Evolutionary conservation across 2,888 invertebrate species (phyloP).

Genomic region (Hirtodrosophila confusa): DNA sequence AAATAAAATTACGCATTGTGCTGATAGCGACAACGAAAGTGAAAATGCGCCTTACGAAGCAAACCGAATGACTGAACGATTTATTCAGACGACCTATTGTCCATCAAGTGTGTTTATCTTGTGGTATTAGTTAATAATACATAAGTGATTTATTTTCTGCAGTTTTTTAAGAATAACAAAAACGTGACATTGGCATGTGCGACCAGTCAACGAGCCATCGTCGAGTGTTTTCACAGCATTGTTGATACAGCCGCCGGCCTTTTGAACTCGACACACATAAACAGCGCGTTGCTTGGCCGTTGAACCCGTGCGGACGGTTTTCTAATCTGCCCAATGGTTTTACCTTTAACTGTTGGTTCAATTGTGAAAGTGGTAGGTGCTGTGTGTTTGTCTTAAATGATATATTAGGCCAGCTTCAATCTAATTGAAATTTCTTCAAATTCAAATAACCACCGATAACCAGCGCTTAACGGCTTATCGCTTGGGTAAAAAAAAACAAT

Average conservation of each 20-base stretch:
- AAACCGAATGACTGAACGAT: not conserved
- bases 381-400: not conserved
- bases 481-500: not conserved
- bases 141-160: conserved; percentile 1
- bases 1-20: conserved; percentile 8
- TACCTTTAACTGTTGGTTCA: conserved; percentile 19
- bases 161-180: conserved; percentile 38
- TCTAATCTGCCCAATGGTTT: conserved; percentile 20
- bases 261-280: conserved; percentile 54
- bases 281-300: conserved; percentile 34
- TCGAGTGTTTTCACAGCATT: conserved; percentile 42
- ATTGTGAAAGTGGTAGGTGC: conserved; percentile 25
- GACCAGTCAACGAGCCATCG: conserved; percentile 36
- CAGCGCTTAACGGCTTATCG: conserved; percentile 5
- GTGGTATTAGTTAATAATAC: not conserved
- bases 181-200: conserved; percentile 45
- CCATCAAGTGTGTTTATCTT: no score
- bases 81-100: not conserved
- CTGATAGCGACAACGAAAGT: conserved; percentile 45
- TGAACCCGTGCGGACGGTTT: conserved; percentile 23
- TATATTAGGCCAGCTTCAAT: not conserved
- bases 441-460: conserved; percentile 18
- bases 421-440: not conserved
- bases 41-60: conserved; percentile 23
- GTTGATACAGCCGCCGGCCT: conserved; percentile 39